Percentiles rank a stretch among this genome's conserved stretches.
These are phyloP conservation scores for Epinotia brunnichana DNA, from an alignment of 2,888 invertebrate genomes.

Conservation along the genomic window DNA sequence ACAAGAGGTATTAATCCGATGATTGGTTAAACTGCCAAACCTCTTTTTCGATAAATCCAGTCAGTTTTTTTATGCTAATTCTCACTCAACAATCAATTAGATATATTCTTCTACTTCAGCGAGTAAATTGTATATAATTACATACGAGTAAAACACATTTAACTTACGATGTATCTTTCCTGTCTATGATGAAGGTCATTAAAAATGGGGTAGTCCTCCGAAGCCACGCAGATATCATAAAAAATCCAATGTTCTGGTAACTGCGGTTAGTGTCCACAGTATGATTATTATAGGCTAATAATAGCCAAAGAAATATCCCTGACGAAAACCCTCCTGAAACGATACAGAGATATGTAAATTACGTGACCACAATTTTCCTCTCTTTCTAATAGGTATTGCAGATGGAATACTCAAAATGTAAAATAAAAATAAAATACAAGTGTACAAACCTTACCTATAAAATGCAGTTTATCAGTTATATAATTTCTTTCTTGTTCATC, in stretches of 20 bases:
- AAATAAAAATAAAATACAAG: neutral
- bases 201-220: constrained; percentile 56
- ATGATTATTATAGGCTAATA: constrained; percentile 55
- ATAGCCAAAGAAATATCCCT: constrained; percentile 55
- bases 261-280: constrained; percentile 60
- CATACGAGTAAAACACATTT: neutral
- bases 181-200: constrained; percentile 50
- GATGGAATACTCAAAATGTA: neutral
- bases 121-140: neutral
- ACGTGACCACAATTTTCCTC: neutral
- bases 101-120: no score
- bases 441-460: constrained; percentile 56
- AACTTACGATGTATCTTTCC: constrained; percentile 54
- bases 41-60: no score
- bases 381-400: neutral
- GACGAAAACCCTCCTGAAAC: constrained; percentile 56
- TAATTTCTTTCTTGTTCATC: constrained; percentile 52
- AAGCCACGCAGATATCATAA: constrained; percentile 61
- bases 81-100: no score
- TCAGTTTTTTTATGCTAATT: no score
- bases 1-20: no score
- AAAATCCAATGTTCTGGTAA: constrained; percentile 72
- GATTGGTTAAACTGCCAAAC: no score
- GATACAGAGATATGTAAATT: constrained; percentile 6
- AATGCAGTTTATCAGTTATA: constrained; percentile 55